A percentile compares a stretch with the other conserved stretches of the same genome.
phyloP scores from a whole-genome alignment of 1,140 invertebrate genomes.

The Cotesia vestalis region DNA sequence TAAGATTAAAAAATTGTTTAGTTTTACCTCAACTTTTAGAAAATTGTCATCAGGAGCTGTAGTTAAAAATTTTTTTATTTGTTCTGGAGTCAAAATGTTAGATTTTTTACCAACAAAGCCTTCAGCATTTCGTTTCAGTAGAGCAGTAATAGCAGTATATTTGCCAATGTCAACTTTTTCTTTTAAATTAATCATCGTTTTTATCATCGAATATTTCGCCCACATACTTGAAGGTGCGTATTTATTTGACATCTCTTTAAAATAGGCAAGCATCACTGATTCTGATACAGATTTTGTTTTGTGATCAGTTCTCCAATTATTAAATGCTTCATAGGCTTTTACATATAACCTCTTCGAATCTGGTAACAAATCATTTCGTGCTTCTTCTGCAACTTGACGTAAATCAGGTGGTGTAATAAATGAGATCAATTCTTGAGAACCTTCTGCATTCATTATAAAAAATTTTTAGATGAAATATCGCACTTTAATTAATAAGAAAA shows the following conservation, averaged over 20 bases:
- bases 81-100: constrained; percentile 3
- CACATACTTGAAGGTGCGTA: constrained; percentile 14
- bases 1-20: too few relatives aligned
- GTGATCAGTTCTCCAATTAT: constrained; percentile 7
- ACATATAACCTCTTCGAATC: not conserved
- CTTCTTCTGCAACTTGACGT: too few relatives aligned
- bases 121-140: not conserved
- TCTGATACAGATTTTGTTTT: constrained; percentile 1
- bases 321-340: constrained; percentile 10
- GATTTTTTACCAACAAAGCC: constrained; percentile 18
- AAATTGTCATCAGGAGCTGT: constrained; percentile 16
- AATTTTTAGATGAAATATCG: too few relatives aligned
- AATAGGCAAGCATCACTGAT: constrained; percentile 15
- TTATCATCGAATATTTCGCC: constrained; percentile 23
- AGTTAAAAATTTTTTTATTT: constrained; percentile 19
- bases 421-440: too few relatives aligned
- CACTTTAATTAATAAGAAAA: too few relatives aligned
- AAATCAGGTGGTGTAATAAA: too few relatives aligned
- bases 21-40: constrained; percentile 22
- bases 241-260: constrained; percentile 18
- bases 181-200: constrained; percentile 18
- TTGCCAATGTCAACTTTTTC: constrained; percentile 25
- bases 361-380: too few relatives aligned
- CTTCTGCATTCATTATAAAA: too few relatives aligned
- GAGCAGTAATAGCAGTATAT: constrained; percentile 8